These are phyloP conservation scores for Tor tambroides DNA, from an alignment of 2,113 vertebrate species.

Conservation along the genomic window DNA sequence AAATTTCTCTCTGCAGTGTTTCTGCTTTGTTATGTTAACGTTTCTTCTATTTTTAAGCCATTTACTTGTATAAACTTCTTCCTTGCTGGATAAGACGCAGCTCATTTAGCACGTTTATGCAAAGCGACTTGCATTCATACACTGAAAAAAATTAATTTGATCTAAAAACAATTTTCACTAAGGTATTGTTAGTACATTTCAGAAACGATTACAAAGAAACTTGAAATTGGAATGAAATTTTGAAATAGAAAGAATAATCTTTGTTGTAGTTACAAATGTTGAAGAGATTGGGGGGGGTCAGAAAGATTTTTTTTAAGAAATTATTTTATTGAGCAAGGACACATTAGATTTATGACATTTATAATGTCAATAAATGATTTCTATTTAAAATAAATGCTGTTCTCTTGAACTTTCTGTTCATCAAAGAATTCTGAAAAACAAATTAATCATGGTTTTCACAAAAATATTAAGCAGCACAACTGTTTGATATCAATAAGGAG, in stretches of 20 bases:
- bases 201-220: too few species aligned
- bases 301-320: background rate
- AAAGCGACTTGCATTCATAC: background rate
- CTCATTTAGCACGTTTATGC: background rate
- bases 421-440: background rate
- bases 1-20: background rate
- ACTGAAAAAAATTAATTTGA: background rate
- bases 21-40: background rate
- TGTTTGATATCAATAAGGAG: background rate
- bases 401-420: background rate
- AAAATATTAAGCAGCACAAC: background rate
- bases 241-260: background rate
- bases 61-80: background rate
- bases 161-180: background rate
- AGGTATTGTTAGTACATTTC: background rate
- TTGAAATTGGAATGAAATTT: too few species aligned
- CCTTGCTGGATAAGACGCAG: background rate
- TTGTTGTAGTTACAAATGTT: background rate
- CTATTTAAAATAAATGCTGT: background rate
- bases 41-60: slow-evolving; percentile 4
- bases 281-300: background rate
- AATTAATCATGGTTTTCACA: background rate
- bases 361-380: background rate
- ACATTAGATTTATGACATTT: background rate
- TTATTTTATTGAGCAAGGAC: background rate